Conservation (phyloP, 1,140 invertebrate species). For the Leptinotarsa undecemlineata region DNA sequence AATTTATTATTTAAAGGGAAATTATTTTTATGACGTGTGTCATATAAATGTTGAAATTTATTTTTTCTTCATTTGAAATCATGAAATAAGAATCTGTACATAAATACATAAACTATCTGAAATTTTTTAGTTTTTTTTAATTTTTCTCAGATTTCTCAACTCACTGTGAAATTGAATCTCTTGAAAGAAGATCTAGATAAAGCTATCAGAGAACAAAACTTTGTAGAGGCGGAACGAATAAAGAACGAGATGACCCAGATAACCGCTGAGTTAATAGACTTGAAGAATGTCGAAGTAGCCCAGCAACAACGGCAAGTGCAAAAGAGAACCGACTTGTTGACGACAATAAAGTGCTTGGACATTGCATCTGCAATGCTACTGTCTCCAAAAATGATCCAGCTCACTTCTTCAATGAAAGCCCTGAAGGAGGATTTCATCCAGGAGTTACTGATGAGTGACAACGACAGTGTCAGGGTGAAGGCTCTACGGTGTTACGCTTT, state of each 20-base stretch:
- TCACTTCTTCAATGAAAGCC: slow-evolving; percentile 32
- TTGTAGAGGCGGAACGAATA: slow-evolving; percentile 25
- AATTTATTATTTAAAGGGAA: no score
- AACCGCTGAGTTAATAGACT: slow-evolving; percentile 1
- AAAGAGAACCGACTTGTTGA: slow-evolving; percentile 27
- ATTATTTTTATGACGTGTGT: no score
- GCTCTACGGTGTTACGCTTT: slow-evolving; percentile 38
- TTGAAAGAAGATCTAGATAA: slow-evolving; percentile 25
- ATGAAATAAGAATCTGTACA: no score
- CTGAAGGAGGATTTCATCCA: slow-evolving; percentile 36
- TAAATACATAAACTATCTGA: no score
- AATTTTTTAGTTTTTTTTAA: no score
- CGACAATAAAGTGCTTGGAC: slow-evolving; percentile 36
- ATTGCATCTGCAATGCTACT: slow-evolving; percentile 30
- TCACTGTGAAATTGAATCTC: slow-evolving; percentile 27
- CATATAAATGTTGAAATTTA: no score
- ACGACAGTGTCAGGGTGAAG: slow-evolving; percentile 36
- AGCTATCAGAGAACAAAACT: slow-evolving; percentile 28
- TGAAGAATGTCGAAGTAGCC: slow-evolving; percentile 13
- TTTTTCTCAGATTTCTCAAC: slow-evolving; percentile 28
- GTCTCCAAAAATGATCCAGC: slow-evolving; percentile 24
- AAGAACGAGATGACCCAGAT: slow-evolving; percentile 28
- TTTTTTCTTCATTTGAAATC: no score
- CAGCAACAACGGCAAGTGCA: slow-evolving; percentile 11
- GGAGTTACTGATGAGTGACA: slow-evolving; percentile 32